Conservation (phyloP, 2,888 invertebrate genomes). For the Beris chalybata region DNA sequence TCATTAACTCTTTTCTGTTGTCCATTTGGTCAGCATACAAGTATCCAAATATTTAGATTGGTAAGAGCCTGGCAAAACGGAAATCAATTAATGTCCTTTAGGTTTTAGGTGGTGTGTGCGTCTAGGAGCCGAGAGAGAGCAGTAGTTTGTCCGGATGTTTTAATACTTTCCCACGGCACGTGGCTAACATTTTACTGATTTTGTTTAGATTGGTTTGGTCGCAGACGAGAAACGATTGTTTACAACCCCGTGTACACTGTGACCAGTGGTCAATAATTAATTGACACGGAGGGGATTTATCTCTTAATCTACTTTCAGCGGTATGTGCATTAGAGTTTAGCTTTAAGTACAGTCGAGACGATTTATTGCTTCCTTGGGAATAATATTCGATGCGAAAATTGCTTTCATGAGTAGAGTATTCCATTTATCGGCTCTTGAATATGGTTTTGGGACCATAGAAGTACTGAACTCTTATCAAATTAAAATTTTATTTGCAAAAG, state of each 20-base stretch:
- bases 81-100: conserved; percentile 27
- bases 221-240: conserved; percentile 1
- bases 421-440: too few relatives aligned
- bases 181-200: conserved; percentile 33
- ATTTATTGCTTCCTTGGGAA: too few relatives aligned
- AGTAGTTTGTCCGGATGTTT: conserved; percentile 30
- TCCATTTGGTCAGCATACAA: conserved; percentile 12
- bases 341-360: too few relatives aligned
- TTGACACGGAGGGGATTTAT: conserved; percentile 20
- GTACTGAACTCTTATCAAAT: too few relatives aligned
- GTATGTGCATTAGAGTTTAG: too few relatives aligned
- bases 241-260: neutral
- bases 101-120: conserved; percentile 1
- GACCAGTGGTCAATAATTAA: conserved; percentile 24
- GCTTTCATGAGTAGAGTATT: too few relatives aligned
- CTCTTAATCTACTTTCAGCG: conserved; percentile 7
- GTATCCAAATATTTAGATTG: conserved; percentile 24
- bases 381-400: too few relatives aligned
- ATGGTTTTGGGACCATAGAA: too few relatives aligned
- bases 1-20: conserved; percentile 32
- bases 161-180: conserved; percentile 36
- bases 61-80: conserved; percentile 15
- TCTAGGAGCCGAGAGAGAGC: too few relatives aligned
- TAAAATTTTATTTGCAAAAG: too few relatives aligned
- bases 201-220: conserved; percentile 32